A percentile compares a stretch with the other conserved stretches of the same genome.
phyloP scores from a whole-genome alignment of 2,113 vertebrate species.

The Bubo bubo region DNA sequence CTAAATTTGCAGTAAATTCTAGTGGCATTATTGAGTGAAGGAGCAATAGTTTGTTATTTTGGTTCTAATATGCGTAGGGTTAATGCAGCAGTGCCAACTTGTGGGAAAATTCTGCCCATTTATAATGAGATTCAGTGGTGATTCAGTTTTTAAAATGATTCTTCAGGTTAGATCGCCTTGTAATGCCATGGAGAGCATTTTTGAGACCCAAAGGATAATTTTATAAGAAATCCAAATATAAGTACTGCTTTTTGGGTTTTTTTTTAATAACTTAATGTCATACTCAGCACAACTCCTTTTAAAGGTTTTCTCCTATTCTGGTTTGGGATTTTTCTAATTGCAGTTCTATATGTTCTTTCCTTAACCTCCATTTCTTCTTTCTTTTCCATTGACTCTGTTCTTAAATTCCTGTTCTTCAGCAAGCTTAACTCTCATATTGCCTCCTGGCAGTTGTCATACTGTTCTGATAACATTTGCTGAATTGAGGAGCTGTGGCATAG shows the following conservation, averaged over 20 bases:
- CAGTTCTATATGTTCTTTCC: background rate
- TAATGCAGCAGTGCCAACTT: background rate
- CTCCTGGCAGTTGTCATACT: background rate
- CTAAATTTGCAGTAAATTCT: background rate
- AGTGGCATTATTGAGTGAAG: background rate
- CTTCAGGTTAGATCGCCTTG: background rate
- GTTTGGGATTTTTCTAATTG: background rate
- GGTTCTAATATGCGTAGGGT: background rate
- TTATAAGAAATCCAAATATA: background rate
- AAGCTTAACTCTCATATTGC: background rate
- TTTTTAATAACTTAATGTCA: background rate
- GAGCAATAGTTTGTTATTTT: background rate
- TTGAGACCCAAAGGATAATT: background rate
- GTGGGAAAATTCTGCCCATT: background rate
- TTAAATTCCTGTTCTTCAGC: background rate
- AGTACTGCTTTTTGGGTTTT: background rate
- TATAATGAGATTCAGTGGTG: background rate
- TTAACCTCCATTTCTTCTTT: background rate
- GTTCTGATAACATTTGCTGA: background rate
- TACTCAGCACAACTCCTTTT: background rate
- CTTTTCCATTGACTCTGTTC: background rate
- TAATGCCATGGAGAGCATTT: background rate
- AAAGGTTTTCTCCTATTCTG: background rate
- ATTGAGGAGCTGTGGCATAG: background rate
- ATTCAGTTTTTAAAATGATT: background rate